These are phyloP conservation scores for Choristoneura rosaceana DNA, from an alignment of 2,888 invertebrate species.

Conservation along the genomic window DNA sequence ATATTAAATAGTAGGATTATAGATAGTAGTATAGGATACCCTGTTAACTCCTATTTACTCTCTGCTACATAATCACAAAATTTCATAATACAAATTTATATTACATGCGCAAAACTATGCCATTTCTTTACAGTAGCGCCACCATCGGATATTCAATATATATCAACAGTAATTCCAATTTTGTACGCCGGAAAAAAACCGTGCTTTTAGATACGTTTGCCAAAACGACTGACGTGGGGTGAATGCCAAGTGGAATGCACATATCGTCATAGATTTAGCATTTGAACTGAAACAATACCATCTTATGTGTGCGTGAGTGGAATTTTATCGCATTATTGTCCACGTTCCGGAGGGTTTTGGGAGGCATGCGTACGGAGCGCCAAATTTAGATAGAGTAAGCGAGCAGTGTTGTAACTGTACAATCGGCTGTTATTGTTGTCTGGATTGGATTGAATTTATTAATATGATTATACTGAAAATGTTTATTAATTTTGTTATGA, in stretches of 20 bases:
- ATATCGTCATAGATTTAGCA: slow-evolving; percentile 75
- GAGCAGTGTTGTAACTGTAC: neutral
- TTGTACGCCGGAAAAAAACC: slow-evolving; percentile 13
- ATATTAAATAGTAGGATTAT: no score
- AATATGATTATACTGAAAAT: no score
- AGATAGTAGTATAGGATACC: no score
- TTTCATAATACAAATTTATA: neutral
- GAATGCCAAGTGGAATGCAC: slow-evolving; percentile 54
- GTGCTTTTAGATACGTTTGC: slow-evolving; percentile 49
- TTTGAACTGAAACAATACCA: slow-evolving; percentile 80
- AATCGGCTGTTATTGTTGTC: slow-evolving; percentile 1
- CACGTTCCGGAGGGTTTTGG: neutral
- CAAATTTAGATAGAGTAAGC: neutral
- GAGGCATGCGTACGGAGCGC: neutral
- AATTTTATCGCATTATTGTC: slow-evolving; percentile 49
- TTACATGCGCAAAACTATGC: no score
- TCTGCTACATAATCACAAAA: no score
- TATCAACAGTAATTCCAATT: slow-evolving; percentile 14
- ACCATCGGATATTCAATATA: no score
- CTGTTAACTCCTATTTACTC: no score
- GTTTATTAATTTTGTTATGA: no score
- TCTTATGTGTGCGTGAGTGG: slow-evolving; percentile 69
- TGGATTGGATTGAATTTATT: neutral
- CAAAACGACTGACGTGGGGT: slow-evolving; percentile 61
- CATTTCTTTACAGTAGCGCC: no score